phyloP scores from a whole-genome alignment of 2,113 vertebrate species.

The Dicrurus megarhynchus region DNA sequence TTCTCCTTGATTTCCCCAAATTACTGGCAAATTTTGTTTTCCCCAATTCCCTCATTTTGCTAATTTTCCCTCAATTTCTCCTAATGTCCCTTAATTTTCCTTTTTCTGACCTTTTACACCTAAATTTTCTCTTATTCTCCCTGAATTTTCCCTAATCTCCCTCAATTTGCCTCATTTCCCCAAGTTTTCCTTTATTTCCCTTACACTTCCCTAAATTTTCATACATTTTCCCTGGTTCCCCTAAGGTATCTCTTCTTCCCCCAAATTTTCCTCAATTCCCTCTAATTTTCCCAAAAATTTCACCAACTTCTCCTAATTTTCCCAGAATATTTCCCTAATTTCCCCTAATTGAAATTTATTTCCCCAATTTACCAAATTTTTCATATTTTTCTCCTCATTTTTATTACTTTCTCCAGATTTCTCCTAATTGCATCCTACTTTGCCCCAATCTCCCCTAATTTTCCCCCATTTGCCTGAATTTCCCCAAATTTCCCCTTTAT shows the following conservation, averaged over 20 bases:
- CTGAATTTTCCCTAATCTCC: not conserved
- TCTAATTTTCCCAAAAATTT: not conserved
- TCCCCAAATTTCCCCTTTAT: not conserved
- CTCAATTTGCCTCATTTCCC: not conserved
- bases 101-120: not conserved
- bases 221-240: not conserved
- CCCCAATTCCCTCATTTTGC: not conserved
- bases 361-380: not conserved
- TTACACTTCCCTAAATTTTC: not conserved
- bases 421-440: not conserved
- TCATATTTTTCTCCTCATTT: not conserved
- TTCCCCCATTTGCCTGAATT: not conserved
- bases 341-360: not conserved
- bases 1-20: not conserved
- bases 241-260: not conserved
- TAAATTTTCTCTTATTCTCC: not conserved
- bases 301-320: not conserved
- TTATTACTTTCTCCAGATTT: not conserved
- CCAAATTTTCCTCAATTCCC: not conserved
- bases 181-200: not conserved
- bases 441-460: not conserved
- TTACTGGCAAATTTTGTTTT: not conserved
- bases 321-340: not conserved
- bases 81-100: not conserved
- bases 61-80: not conserved